Conservation (phyloP, 2,888 invertebrate species). For the Acronicta aceris region DNA sequence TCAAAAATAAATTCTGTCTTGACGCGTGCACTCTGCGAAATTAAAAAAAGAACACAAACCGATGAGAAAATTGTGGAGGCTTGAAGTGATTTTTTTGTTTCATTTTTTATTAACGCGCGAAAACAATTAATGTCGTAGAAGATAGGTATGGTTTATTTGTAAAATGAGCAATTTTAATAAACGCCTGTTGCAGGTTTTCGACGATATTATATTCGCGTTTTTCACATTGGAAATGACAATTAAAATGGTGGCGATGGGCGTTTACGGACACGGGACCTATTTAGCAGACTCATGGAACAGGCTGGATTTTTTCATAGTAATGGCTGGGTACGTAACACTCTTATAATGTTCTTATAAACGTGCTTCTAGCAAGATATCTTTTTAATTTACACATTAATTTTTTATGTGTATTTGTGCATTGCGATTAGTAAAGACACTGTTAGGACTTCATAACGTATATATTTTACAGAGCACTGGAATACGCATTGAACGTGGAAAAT, state of each 20-base stretch:
- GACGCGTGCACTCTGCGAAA: constrained; percentile 35
- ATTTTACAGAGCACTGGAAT: constrained; percentile 93
- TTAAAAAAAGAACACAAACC: constrained; percentile 44
- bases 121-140: constrained; percentile 28
- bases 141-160: constrained; percentile 17
- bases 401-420: neutral
- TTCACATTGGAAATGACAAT: constrained; percentile 99
- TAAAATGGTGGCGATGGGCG: constrained; percentile 99
- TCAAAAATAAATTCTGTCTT: constrained; percentile 26
- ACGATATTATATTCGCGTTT: constrained; percentile 99
- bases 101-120: constrained; percentile 31
- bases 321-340: constrained; percentile 94
- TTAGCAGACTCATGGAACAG: constrained; percentile 99
- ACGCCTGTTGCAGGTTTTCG: constrained; percentile 93
- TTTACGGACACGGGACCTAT: constrained; percentile 97
- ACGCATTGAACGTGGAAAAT: constrained; percentile 98
- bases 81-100: constrained; percentile 47
- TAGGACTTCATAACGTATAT: neutral
- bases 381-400: no score
- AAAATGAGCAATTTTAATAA: constrained; percentile 21
- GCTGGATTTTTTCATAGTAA: constrained; percentile 98
- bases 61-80: constrained; percentile 23
- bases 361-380: no score
- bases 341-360: neutral
- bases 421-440: neutral